Base-by-base conservation (phyloP, 1,140 invertebrate species). In the Aphelinus certus region DNA sequence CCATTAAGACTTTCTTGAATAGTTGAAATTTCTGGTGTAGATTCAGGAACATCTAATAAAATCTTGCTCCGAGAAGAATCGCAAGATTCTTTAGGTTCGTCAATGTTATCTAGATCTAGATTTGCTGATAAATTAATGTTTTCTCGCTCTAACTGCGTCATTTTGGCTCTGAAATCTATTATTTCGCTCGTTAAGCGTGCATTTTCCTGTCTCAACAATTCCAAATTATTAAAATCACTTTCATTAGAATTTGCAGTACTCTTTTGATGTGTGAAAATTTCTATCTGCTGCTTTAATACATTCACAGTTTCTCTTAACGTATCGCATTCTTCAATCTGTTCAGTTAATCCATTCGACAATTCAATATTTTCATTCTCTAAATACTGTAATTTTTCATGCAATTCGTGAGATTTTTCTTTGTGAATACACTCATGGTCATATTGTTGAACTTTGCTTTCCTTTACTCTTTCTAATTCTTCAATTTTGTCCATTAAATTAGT, bases 321-420 rank as follows among this genome's bases (percentile, higher is more conserved):
- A 7, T 82, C 80, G 43, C 61, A 76, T 46, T 81, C 79, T 60
- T 81, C 79, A 45, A 80, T 81, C 48, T 79, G 77, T 1, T 80
- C 75, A 62, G 79, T 81, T 1, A 81, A 68, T 53, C 79, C 77
- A 49, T 65, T 77, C 3, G 79, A 81, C 26, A 83, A 57, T 3
- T 80, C 77, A n/a, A 71, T 73, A 58, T 80, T 82, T 75, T 82
- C 81, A 9, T 63, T 72, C 48, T 78, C 73, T 6, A 81, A 57
- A 45, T 47, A 69, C 26, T 78, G n/a, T 6, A 76, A 60, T 48
- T 75, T 58, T 6, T 80, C 62, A n/a, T 43, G 47, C 1, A 79
- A 49, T 2, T 70, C 51, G n/a, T 67, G 57, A 6, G 43, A 5
- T 57, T 74, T 67, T 49, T 81, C 72, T 10, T 79, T 76, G 10